phyloP scores from a whole-genome alignment of 2,888 invertebrate genomes.

The Drosophila colorata region DNA sequence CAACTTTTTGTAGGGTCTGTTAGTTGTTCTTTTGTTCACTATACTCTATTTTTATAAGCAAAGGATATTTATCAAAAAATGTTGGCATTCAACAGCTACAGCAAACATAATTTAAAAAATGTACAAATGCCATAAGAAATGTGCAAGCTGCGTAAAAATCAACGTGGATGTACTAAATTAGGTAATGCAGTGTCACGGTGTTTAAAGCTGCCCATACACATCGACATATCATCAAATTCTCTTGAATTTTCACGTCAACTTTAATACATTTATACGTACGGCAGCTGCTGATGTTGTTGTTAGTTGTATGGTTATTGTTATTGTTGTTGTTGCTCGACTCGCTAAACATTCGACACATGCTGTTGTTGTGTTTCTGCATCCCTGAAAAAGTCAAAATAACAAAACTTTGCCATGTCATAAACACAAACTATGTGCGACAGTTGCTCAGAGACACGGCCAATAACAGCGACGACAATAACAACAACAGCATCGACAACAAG shows the following conservation, averaged over 20 bases:
- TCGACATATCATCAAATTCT: background rate
- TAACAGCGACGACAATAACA: slow-evolving; percentile 19
- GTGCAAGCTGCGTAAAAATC: slow-evolving; percentile 20
- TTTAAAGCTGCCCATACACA: background rate
- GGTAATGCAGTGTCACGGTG: slow-evolving; percentile 10
- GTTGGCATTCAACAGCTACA: background rate
- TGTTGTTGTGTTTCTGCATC: slow-evolving; percentile 29
- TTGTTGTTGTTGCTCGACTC: slow-evolving; percentile 31
- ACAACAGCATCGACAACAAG: slow-evolving; percentile 3
- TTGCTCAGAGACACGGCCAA: slow-evolving; percentile 39
- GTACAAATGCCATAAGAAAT: slow-evolving; percentile 33
- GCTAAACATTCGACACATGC: slow-evolving; percentile 17
- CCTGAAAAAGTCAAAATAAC: slow-evolving; percentile 29
- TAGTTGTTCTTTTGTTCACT: too few relatives aligned
- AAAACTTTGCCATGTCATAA: slow-evolving; percentile 48
- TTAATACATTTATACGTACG: slow-evolving; percentile 29
- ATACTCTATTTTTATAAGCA: too few relatives aligned
- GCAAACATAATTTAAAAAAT: slow-evolving; percentile 7
- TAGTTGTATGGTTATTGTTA: slow-evolving; percentile 33
- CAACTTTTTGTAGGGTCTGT: too few relatives aligned
- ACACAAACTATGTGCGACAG: slow-evolving; percentile 49
- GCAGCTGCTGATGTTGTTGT: slow-evolving; percentile 44
- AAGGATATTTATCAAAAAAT: too few relatives aligned
- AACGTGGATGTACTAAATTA: slow-evolving; percentile 26
- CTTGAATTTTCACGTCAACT: slow-evolving; percentile 8